These are phyloP conservation scores for Sebastes schlegelii DNA, from an alignment of 2,113 vertebrate genomes.

Conservation along the genomic window DNA sequence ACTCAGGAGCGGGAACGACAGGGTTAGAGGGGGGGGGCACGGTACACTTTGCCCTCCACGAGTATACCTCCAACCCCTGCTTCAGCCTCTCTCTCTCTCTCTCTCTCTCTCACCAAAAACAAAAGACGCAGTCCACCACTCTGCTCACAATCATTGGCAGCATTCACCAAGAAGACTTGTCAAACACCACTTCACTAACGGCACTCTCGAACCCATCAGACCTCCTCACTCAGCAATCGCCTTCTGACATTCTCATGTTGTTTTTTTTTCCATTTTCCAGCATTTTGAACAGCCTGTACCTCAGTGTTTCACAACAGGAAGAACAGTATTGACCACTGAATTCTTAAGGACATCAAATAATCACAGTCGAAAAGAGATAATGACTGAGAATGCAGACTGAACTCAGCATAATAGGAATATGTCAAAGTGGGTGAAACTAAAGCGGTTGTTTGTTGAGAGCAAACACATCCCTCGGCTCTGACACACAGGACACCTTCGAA, in stretches of 20 bases:
- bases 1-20: conserved; percentile 45
- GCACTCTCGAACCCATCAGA: conserved; percentile 60
- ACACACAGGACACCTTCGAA: conserved; percentile 53
- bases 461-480: conserved; percentile 41
- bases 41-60: conserved; percentile 61
- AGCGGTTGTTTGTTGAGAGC: conserved; percentile 33
- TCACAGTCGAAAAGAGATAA: conserved; percentile 59
- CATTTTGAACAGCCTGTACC: conserved; percentile 73
- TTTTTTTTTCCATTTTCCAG: conserved; percentile 46
- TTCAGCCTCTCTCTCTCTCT: conserved; percentile 38
- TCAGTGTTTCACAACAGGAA: conserved; percentile 60
- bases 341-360: conserved; percentile 61
- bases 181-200: conserved; percentile 68
- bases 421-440: conserved; percentile 33
- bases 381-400: conserved; percentile 64
- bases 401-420: conserved; percentile 49
- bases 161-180: conserved; percentile 61
- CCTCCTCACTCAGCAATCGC: conserved; percentile 56
- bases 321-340: conserved; percentile 68
- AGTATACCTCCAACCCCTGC: conserved; percentile 64
- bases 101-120: conserved; percentile 10
- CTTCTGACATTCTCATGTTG: conserved; percentile 35
- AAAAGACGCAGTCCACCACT: conserved; percentile 53
- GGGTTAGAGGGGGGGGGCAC: conserved; percentile 39
- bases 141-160: conserved; percentile 57